Base-by-base conservation (phyloP, 2,888 invertebrate species). In the Antheraea assamensis region DNA sequence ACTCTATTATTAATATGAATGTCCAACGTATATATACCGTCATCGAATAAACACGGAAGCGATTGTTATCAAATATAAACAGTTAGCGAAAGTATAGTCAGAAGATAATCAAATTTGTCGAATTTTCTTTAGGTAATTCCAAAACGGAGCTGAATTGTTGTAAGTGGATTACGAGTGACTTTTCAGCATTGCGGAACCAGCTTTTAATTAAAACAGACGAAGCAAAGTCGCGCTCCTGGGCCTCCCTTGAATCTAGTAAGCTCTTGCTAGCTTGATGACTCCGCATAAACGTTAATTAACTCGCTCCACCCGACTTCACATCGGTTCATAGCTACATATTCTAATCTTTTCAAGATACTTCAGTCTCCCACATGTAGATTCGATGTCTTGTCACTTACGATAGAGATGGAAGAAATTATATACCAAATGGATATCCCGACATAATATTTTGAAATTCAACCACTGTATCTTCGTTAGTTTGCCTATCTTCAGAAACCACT, bases 231-330 rank as follows among this genome's bases (percentile, higher is more conserved):
- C 82, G 82, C 80, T 83, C 79, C 81, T 84, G 84, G 82, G 82
- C 82, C 82, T 81, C 82, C 81, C 81, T 79, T 78, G 83, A 76
- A 80, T 79, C 79, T 80, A 80, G 80, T 79, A 70, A 76, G 80
- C 82, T 82, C 81, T 85, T 83, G 83, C 83, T 84, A 82, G 85
- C 84, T 86, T 86, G 86, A 90, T 90, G 89, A 90, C 87, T 89
- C 82, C 78, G 85, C 88, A 87, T 89, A 89, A 90, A 87, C 85
- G 87, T 87, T 90, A 89, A 91, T 90, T 90, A 90, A 90, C 88
- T 85, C 84, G 85, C 86, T 87, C 82, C 85, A 87, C 84, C 81
- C 78, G 80, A 85, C 82, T 85, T 82, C 81, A 80, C 82, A 83
- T 81, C 79, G 80, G 68, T 35, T 21, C 75, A 74, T 77, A 73